Base-by-base conservation (phyloP, 2,797 vertebrate species). In the Paedocypris micromegethes region DNA sequence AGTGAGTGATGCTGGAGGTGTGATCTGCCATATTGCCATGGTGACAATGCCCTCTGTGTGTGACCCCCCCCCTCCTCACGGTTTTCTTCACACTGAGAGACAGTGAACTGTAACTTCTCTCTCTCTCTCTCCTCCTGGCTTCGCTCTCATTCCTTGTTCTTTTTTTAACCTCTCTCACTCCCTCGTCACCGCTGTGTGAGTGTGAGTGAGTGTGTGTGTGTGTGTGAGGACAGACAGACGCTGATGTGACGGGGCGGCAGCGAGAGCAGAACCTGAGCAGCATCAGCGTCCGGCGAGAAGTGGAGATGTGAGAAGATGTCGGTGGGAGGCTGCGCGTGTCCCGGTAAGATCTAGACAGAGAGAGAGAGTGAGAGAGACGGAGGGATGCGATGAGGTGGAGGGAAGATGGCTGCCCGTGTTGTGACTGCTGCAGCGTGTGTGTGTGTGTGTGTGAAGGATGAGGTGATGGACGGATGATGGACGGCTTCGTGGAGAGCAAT, bases 271-370 rank as follows among this genome's bases (percentile, higher is more conserved):
- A 49, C 50, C 51, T 80, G 81, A 79, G 77, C 78, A 9, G 43
- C 78, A 77, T 77, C 83, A 83, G 87, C 88, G 75, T 90, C 88
- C 88, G 86, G 87, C 83, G 82, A 85, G 85, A 79, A 88, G 90
- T 89, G 91, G 92, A 92, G 92, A 94, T 94, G 93, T 93, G 91
- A 90, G 87, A 95, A 94, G 92, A 95, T 95, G 93, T 95, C 93
- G 85, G 92, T 94, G 85, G 88, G 89, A 90, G 93, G 93, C 89
- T 95, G 93, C 84, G 93, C 93, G 84, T 95, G 93, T 91, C 93
- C 93, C 87, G 93, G 93, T 95, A 86, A 94, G 93, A 76, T 83
- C 47, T 77, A 74, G 53, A 72, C 82, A 68, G 45, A 57, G 73
- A 70, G 72, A 65, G 48, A 65, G 46, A 48, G 66, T n/a, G n/a